Conservation (phyloP, 2,797 vertebrate species). For the Neosalanx taihuensis region DNA sequence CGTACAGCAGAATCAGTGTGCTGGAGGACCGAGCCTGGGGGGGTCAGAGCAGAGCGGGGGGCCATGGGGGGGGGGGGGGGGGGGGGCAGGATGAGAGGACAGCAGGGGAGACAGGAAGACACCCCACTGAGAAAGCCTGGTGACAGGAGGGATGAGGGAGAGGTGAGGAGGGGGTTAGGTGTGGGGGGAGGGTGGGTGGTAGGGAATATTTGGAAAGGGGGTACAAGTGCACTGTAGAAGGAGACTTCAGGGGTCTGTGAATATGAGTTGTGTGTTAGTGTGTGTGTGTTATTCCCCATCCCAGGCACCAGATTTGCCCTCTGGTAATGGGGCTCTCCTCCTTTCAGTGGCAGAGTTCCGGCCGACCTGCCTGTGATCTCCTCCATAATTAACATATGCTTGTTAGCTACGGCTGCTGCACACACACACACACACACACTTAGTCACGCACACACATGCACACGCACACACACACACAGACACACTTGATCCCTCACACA, state of each 20-base stretch:
- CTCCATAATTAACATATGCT: constrained; percentile 98
- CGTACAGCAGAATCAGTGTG: constrained; percentile 99
- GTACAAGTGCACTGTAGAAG: not conserved
- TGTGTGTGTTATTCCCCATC: constrained; percentile 68
- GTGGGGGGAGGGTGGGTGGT: not conserved
- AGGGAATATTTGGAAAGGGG: not conserved
- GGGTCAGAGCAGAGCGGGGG: constrained; percentile 84
- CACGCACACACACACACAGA: not conserved
- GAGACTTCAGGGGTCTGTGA: constrained; percentile 16
- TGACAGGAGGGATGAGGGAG: not conserved
- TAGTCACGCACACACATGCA: constrained; percentile 10
- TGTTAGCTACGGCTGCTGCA: constrained; percentile 87
- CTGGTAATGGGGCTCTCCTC: constrained; percentile 85
- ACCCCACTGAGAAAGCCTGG: not conserved
- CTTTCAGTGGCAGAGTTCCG: constrained; percentile 86
- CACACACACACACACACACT: constrained; percentile 2
- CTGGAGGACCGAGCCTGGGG: constrained; percentile 94
- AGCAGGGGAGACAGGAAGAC: not conserved
- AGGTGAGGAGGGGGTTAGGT: not conserved
- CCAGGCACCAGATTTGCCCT: constrained; percentile 84
- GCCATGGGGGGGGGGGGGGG: not conserved
- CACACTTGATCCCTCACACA: not conserved
- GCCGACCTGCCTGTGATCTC: constrained; percentile 96
- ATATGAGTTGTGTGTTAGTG: constrained; percentile 15
- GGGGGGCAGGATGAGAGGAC: not conserved